Conservation (phyloP, 2,113 vertebrate genomes). For the Okapia johnstoni region DNA sequence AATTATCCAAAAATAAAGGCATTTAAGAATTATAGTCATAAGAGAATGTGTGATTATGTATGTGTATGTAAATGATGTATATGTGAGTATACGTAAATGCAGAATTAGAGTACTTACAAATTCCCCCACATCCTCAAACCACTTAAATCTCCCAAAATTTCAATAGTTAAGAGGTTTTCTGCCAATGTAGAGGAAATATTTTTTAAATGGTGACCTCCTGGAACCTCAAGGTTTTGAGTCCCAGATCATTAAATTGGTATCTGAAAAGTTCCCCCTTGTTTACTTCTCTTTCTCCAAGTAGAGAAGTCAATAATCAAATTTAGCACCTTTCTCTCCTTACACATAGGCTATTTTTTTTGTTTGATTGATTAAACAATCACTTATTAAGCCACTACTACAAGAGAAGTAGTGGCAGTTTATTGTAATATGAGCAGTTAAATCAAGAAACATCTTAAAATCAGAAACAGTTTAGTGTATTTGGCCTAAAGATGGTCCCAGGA, state of each 20-base stretch:
- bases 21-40: neutral
- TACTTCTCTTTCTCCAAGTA: neutral
- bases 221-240: neutral
- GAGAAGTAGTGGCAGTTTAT: neutral
- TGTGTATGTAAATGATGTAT: neutral
- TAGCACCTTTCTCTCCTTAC: neutral
- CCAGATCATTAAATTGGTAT: neutral
- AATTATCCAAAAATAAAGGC: neutral
- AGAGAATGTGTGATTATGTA: neutral
- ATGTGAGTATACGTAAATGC: neutral
- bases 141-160: neutral
- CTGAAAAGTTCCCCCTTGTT: neutral
- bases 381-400: neutral
- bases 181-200: neutral
- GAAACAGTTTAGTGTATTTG: neutral
- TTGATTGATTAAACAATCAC: neutral
- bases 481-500: neutral
- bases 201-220: neutral
- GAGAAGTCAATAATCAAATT: neutral
- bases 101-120: neutral
- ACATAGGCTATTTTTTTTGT: neutral
- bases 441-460: neutral
- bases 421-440: neutral
- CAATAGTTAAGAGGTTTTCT: neutral
- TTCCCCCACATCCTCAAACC: neutral